Evolutionary conservation across 2,888 invertebrate species (phyloP).

Genomic region (Rhabditoides inermis): DNA sequence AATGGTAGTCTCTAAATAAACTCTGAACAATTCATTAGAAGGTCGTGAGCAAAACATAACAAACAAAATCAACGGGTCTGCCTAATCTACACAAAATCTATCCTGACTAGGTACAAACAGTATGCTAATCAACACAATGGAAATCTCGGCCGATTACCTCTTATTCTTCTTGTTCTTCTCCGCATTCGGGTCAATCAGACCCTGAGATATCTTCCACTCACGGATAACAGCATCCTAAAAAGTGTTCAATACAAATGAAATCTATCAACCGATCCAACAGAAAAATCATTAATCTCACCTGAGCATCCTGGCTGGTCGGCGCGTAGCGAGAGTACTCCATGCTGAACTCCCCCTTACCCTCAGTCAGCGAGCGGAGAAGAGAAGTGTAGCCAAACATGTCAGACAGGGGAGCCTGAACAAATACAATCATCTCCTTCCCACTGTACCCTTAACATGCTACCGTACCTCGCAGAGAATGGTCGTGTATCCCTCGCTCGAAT

Average conservation of each 20-base stretch:
- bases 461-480: conserved; percentile 39
- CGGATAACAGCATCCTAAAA: conserved; percentile 30
- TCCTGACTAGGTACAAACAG: too few species aligned
- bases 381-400: conserved; percentile 97
- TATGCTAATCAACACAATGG: too few species aligned
- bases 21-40: too few species aligned
- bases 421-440: not conserved
- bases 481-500: conserved; percentile 67
- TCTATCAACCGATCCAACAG: conserved; percentile 16
- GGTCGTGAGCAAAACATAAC: too few species aligned
- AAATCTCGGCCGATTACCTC: too few species aligned
- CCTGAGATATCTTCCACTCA: conserved; percentile 43
- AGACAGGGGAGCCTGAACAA: conserved; percentile 74
- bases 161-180: conserved; percentile 38
- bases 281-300: conserved; percentile 11
- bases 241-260: too few species aligned
- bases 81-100: too few species aligned
- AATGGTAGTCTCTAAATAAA: too few species aligned
- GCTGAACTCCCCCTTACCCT: conserved; percentile 95
- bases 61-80: too few species aligned
- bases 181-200: conserved; percentile 42
- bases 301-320: conserved; percentile 35
- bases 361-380: conserved; percentile 81
- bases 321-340: conserved; percentile 77
- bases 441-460: not conserved